These are phyloP conservation scores for Sylvilagus bachmani DNA, from an alignment of 2,113 vertebrate species.

Conservation along the genomic window DNA sequence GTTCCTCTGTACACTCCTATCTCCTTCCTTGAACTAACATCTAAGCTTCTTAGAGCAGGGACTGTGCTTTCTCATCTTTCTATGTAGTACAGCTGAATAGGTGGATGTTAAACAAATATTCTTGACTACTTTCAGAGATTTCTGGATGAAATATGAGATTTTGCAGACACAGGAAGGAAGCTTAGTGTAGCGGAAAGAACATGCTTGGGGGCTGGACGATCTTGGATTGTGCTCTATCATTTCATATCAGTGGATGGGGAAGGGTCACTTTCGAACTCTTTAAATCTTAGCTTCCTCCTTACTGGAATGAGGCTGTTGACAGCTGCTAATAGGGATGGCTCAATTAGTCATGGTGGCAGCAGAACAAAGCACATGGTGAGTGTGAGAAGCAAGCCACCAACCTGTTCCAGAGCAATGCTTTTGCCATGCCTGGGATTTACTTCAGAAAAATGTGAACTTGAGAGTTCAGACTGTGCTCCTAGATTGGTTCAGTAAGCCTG, in stretches of 20 bases:
- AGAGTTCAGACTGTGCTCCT: neutral
- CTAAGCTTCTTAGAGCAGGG: neutral
- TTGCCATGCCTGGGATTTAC: neutral
- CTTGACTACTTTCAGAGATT: constrained; percentile 7
- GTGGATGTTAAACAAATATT: constrained; percentile 12
- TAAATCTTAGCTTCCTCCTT: neutral
- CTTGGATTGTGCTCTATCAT: neutral
- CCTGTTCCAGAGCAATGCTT: neutral
- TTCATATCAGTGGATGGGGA: neutral
- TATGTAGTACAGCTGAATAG: neutral
- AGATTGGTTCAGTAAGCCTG: neutral
- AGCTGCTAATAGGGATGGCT: neutral
- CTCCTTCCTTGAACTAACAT: neutral
- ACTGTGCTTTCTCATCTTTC: neutral
- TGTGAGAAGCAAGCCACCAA: neutral
- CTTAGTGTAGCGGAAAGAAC: neutral
- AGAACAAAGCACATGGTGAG: neutral
- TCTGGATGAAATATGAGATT: constrained; percentile 48
- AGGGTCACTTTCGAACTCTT: neutral
- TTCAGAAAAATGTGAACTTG: neutral
- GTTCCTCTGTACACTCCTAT: neutral
- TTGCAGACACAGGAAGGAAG: constrained; percentile 42
- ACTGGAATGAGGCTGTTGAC: neutral
- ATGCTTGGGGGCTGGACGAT: neutral
- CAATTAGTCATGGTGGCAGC: constrained; percentile 8